A percentile compares a stretch with the other conserved stretches of the same genome.
These are phyloP conservation scores for Gasterosteus nipponicus DNA, from an alignment of 2,113 vertebrate species.

Conservation along the genomic window DNA sequence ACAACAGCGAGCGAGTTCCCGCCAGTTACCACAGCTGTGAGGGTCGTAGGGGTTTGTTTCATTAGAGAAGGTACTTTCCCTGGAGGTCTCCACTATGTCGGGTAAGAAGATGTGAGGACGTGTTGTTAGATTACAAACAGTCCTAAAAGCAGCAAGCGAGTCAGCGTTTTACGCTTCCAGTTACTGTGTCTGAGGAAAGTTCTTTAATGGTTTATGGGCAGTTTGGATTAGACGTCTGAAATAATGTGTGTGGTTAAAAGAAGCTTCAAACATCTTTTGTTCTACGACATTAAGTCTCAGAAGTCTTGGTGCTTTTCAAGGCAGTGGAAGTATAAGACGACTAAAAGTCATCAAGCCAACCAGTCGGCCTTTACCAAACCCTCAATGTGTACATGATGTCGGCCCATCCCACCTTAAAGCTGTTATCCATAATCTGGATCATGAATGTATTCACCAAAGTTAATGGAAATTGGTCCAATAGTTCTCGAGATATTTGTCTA, in stretches of 20 bases:
- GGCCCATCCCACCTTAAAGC: neutral
- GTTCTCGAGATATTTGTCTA: too few species aligned
- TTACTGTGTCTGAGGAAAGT: neutral
- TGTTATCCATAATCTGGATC: neutral
- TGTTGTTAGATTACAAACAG: neutral
- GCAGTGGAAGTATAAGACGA: neutral
- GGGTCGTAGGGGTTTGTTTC: neutral
- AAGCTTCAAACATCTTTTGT: neutral
- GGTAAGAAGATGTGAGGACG: neutral
- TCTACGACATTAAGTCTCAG: neutral
- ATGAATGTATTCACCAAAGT: neutral
- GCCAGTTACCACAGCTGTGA: slow-evolving; percentile 18
- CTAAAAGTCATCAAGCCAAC: neutral
- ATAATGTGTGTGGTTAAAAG: neutral
- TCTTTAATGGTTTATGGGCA: too few species aligned
- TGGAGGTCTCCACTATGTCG: neutral
- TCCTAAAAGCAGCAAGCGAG: neutral
- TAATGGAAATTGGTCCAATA: too few species aligned
- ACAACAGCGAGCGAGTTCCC: slow-evolving; percentile 33
- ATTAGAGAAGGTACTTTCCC: neutral
- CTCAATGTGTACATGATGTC: neutral
- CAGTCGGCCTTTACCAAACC: neutral
- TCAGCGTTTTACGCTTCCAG: neutral
- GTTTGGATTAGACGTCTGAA: too few species aligned
- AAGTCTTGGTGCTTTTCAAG: neutral